Conservation (phyloP, 2,888 invertebrate genomes). For the Drosophila borborema region DNA sequence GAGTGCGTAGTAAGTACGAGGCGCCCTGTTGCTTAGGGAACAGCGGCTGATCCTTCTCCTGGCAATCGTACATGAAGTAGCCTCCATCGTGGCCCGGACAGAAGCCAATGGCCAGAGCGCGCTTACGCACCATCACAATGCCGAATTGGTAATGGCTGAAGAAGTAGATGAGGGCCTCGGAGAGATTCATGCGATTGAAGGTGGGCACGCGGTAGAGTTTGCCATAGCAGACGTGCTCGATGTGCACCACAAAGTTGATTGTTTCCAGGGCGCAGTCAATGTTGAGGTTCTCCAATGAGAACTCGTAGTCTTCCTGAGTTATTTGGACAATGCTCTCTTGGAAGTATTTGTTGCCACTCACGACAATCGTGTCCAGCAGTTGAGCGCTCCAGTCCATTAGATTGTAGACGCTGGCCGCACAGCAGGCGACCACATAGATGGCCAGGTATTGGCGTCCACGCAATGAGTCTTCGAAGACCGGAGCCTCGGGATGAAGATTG, state of each 20-base stretch:
- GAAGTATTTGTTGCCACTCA: constrained; percentile 87
- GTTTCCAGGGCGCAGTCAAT: constrained; percentile 87
- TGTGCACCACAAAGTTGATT: constrained; percentile 87
- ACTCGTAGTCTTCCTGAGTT: constrained; percentile 86
- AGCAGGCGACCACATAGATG: constrained; percentile 87
- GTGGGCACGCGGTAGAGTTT: constrained; percentile 86
- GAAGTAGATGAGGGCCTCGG: constrained; percentile 88
- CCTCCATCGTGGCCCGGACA: constrained; percentile 84
- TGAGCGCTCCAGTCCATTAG: constrained; percentile 88
- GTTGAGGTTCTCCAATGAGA: constrained; percentile 87
- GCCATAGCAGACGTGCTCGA: constrained; percentile 87
- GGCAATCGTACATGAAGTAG: constrained; percentile 90
- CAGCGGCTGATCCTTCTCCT: constrained; percentile 87
- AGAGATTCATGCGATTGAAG: constrained; percentile 87
- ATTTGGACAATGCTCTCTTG: constrained; percentile 86
- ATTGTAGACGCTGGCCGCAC: constrained; percentile 87
- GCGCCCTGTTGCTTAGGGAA: constrained; percentile 87
- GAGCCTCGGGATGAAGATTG: constrained; percentile 87
- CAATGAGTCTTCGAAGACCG: constrained; percentile 86
- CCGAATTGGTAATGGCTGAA: constrained; percentile 87
- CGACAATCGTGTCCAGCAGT: constrained; percentile 88
- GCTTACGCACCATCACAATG: constrained; percentile 86
- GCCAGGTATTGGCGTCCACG: constrained; percentile 89
- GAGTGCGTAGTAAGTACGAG: constrained; percentile 88
- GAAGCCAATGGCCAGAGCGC: constrained; percentile 87